Base-by-base conservation (phyloP, 2,113 vertebrate genomes). In the Pogonocichla stellata region DNA sequence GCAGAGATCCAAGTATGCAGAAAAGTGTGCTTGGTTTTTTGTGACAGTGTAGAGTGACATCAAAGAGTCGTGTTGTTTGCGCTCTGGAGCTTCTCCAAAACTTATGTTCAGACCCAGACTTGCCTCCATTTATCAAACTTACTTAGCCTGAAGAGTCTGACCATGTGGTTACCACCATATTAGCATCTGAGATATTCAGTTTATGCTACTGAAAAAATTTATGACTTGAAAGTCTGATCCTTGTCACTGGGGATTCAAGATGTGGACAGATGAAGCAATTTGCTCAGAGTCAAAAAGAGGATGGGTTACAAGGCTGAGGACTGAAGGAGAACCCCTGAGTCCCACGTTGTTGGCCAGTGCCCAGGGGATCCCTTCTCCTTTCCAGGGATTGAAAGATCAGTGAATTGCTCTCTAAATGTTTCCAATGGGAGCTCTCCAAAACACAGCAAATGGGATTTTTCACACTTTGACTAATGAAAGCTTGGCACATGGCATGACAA, bases 381-480 rank as follows among this genome's bases (percentile, higher is more conserved):
- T 91, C 61, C 84, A 67, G 36, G 14, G 38, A 93, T 0, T 65
- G 90, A 88, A 93, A 94, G 54, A 80, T 86, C 72, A 81, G 29
- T 64, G 69, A 88, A 69, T 74, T 80, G 65, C 80, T 91, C 71
- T 90, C 65, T 88, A 67, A 96, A 88, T 88, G 45, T 50, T 84
- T 86, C 85, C 82, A 93, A 19, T 15, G 14, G 29, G 75, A 96
- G n/a, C 72, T 81, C 75, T 95, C 40, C n/a, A 79, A 93, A 95
- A 86, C 77, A 64, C 22, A 92, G 80, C 75, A 93, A 97, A 97
- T 86, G 88, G 85, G 77, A 95, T 96, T 96, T 93, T 95, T 96
- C 92, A 94, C 90, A 96, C 95, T 96, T 96, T 92, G 86, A 95
- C 88, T 96, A 95, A 95, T 96, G 95, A 96, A 95, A 93, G 57